A percentile compares a stretch with the other conserved stretches of the same genome.
These are phyloP conservation scores for Acronicta aceris DNA, from an alignment of 2,888 invertebrate genomes.

Conservation along the genomic window DNA sequence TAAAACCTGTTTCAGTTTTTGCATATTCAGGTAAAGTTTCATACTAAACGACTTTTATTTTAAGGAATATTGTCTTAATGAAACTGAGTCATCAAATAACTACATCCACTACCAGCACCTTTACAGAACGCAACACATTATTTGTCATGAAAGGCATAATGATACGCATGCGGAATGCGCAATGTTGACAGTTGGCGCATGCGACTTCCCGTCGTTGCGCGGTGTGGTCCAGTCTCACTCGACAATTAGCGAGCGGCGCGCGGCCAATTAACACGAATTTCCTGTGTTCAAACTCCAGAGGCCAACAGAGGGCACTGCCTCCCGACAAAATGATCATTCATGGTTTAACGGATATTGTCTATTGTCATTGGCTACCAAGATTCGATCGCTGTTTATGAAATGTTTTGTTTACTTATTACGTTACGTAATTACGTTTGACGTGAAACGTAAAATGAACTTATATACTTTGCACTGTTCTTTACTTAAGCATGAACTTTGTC, in stretches of 20 bases:
- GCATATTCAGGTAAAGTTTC: no score
- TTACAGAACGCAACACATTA: constrained; percentile 18
- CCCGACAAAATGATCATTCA: constrained; percentile 63
- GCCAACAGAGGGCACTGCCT: constrained; percentile 74
- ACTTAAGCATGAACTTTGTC: no score
- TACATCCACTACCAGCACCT: constrained; percentile 27
- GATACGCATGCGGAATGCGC: constrained; percentile 54
- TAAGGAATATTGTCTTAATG: no score
- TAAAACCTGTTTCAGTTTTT: no score
- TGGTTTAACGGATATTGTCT: constrained; percentile 55
- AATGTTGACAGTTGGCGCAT: constrained; percentile 64
- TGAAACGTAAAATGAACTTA: constrained; percentile 20
- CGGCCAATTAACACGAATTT: constrained; percentile 86
- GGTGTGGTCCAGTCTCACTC: constrained; percentile 77
- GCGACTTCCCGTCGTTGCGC: constrained; percentile 71
- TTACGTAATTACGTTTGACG: no score
- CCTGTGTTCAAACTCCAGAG: constrained; percentile 80
- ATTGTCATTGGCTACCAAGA: constrained; percentile 55
- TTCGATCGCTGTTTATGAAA: constrained; percentile 36
- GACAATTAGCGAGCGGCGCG: constrained; percentile 82
- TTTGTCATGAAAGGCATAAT: constrained; percentile 43
- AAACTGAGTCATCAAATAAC: no score
- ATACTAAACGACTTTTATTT: no score
- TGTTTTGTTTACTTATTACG: constrained; percentile 19
- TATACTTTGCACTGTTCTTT: constrained; percentile 3